Percentiles rank a stretch among this genome's conserved stretches.
Evolutionary conservation across 2,113 vertebrate genomes (phyloP).

Genomic region (Scalopus aquaticus): DNA sequence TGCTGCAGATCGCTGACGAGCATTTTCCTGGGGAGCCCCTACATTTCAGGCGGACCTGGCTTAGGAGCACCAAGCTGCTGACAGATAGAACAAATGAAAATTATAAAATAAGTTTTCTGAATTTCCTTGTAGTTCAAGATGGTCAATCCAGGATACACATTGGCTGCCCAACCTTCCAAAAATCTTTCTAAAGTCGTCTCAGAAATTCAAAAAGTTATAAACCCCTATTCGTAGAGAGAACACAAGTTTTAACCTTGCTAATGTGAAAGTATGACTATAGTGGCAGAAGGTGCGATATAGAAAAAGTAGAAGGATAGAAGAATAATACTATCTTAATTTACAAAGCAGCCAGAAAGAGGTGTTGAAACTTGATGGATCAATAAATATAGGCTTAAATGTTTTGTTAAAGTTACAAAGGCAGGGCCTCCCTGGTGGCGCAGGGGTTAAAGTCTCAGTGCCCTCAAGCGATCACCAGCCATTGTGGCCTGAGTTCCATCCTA

Average conservation of each 20-base stretch:
- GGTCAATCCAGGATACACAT: neutral
- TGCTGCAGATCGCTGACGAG: neutral
- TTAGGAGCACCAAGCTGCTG: neutral
- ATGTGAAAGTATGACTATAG: neutral
- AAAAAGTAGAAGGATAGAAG: neutral
- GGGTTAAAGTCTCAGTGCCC: no score
- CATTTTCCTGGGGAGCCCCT: neutral
- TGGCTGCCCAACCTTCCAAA: constrained; percentile 11
- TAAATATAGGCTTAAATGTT: constrained; percentile 17
- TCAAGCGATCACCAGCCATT: no score
- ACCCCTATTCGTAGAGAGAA: neutral
- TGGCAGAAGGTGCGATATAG: neutral
- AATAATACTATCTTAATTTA: neutral
- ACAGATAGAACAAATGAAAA: neutral
- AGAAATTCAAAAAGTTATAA: neutral
- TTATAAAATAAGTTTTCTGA: neutral
- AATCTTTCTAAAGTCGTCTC: neutral
- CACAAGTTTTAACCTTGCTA: neutral
- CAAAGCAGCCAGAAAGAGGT: neutral
- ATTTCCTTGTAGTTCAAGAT: neutral
- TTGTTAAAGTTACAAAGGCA: neutral
- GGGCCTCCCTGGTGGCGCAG: no score
- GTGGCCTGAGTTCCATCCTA: no score
- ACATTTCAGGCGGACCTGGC: neutral
- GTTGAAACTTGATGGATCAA: neutral